Conservation (phyloP, 2,888 invertebrate genomes). For the Boloria selene region DNA sequence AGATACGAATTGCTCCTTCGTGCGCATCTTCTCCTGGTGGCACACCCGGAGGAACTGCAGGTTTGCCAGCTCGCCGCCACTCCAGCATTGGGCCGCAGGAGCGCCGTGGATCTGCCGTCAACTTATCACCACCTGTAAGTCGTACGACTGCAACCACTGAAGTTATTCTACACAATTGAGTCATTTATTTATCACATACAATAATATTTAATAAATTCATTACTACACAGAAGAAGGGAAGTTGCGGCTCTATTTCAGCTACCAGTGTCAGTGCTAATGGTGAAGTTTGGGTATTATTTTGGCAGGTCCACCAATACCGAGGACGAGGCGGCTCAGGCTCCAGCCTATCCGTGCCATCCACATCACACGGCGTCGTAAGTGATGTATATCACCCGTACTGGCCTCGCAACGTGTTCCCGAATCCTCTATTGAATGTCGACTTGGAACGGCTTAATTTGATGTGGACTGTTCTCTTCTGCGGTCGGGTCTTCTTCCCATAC, state of each 20-base stretch:
- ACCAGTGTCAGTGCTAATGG: slow-evolving; percentile 45
- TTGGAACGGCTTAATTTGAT: slow-evolving; percentile 69
- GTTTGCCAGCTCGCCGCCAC: slow-evolving; percentile 92
- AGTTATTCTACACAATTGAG: slow-evolving; percentile 14
- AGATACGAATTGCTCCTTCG: slow-evolving; percentile 93
- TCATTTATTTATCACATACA: slow-evolving; percentile 15
- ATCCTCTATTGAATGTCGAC: slow-evolving; percentile 66
- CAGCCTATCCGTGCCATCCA: slow-evolving; percentile 91
- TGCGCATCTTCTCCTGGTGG: slow-evolving; percentile 92
- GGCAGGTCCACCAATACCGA: slow-evolving; percentile 85
- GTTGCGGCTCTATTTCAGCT: slow-evolving; percentile 11
- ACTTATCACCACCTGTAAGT: slow-evolving; percentile 94
- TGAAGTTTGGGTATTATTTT: slow-evolving; percentile 69
- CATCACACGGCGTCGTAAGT: slow-evolving; percentile 87
- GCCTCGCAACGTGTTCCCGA: slow-evolving; percentile 63
- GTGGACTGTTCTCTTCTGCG: slow-evolving; percentile 69
- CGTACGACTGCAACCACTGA: slow-evolving; percentile 16
- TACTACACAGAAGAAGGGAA: not conserved
- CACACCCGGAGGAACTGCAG: slow-evolving; percentile 87
- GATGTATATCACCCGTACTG: slow-evolving; percentile 62
- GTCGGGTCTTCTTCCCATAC: slow-evolving; percentile 67
- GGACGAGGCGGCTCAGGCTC: slow-evolving; percentile 88
- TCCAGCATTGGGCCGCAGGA: slow-evolving; percentile 96
- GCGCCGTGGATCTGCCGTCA: slow-evolving; percentile 90
- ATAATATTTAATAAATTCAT: slow-evolving; percentile 4